A percentile compares a stretch with the other conserved stretches of the same genome.
phyloP scores from a whole-genome alignment of 2,888 invertebrate species.

The Ectemnius cavifrons region DNA sequence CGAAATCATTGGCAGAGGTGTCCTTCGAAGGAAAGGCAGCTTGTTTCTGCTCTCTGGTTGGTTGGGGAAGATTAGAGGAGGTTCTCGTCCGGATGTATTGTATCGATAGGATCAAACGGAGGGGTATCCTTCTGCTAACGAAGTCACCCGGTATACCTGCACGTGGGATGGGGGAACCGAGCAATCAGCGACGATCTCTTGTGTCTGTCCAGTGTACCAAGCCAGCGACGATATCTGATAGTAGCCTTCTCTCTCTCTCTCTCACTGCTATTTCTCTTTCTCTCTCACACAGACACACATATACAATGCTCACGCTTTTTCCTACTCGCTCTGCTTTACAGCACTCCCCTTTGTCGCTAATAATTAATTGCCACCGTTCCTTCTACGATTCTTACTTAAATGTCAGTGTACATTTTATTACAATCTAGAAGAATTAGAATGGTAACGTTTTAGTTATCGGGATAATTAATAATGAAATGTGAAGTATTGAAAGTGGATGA shows the following conservation, averaged over 20 bases:
- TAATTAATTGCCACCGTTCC: neutral
- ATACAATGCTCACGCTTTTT: neutral
- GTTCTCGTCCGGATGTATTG: slow-evolving; percentile 63
- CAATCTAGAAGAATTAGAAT: too few relatives aligned
- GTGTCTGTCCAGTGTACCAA: slow-evolving; percentile 54
- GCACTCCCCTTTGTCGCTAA: neutral
- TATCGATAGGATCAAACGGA: slow-evolving; percentile 61
- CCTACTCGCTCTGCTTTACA: too few relatives aligned
- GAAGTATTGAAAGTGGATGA: too few relatives aligned
- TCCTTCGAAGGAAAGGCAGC: slow-evolving; percentile 20
- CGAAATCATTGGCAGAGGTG: slow-evolving; percentile 30
- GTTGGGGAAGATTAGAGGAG: slow-evolving; percentile 55
- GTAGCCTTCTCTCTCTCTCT: slow-evolving; percentile 13
- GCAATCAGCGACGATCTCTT: slow-evolving; percentile 66
- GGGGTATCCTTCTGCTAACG: slow-evolving; percentile 57
- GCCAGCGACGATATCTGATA: slow-evolving; percentile 54
- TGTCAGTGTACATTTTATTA: too few relatives aligned
- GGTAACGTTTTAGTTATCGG: too few relatives aligned
- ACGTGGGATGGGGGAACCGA: slow-evolving; percentile 59
- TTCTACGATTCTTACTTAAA: too few relatives aligned
- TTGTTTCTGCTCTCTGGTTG: slow-evolving; percentile 12
- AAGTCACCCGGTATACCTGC: slow-evolving; percentile 68
- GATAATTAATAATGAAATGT: too few relatives aligned
- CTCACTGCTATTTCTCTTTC: slow-evolving; percentile 6
- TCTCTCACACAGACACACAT: too few relatives aligned